These are phyloP conservation scores for Callinectes sapidus DNA, from an alignment of 2,888 invertebrate species.

Conservation along the genomic window DNA sequence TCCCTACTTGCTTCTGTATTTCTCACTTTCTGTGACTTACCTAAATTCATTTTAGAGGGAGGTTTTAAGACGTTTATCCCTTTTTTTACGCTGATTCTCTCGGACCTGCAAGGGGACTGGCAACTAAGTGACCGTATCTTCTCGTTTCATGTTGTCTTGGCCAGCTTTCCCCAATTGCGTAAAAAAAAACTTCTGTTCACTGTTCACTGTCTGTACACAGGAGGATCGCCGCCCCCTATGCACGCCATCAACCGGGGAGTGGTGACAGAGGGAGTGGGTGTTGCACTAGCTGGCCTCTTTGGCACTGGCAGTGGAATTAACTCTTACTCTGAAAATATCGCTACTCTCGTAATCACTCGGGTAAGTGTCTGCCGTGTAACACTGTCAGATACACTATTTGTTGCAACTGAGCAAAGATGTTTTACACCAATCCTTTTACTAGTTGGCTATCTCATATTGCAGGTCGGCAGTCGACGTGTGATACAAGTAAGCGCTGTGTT, in stretches of 20 bases:
- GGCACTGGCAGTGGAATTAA: constrained; percentile 92
- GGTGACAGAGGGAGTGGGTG: constrained; percentile 89
- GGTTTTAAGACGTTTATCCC: too few species aligned
- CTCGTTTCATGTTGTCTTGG: too few species aligned
- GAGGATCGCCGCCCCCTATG: constrained; percentile 87
- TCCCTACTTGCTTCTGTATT: too few species aligned
- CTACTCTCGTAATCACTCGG: constrained; percentile 91
- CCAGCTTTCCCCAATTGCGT: too few species aligned
- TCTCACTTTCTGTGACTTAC: too few species aligned
- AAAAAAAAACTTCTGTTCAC: background rate
- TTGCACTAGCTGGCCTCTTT: constrained; percentile 88
- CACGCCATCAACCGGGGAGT: constrained; percentile 92
- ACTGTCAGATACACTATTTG: background rate
- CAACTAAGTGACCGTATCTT: too few species aligned
- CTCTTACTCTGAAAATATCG: constrained; percentile 92
- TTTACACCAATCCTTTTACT: too few species aligned
- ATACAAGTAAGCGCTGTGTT: constrained; percentile 80
- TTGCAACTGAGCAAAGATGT: background rate
- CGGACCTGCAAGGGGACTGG: too few species aligned
- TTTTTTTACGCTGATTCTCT: too few species aligned
- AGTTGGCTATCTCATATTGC: background rate
- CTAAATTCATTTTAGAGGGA: too few species aligned
- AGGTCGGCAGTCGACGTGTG: constrained; percentile 76
- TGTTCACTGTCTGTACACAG: constrained; percentile 76
- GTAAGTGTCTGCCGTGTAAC: background rate